These are phyloP conservation scores for Hyles lineata DNA, from an alignment of 2,888 invertebrate species.

Conservation along the genomic window DNA sequence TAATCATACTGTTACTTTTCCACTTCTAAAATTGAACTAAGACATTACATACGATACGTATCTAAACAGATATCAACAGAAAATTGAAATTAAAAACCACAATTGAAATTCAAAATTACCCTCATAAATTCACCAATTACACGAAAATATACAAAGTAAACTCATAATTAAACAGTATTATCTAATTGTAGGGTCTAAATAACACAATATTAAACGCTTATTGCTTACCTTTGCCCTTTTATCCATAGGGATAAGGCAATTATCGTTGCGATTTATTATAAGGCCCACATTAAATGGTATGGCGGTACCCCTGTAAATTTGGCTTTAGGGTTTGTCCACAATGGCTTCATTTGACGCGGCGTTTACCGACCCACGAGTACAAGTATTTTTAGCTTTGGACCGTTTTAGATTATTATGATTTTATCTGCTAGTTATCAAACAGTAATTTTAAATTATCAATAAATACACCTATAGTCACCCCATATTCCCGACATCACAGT, in stretches of 20 bases:
- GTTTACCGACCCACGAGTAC: neutral
- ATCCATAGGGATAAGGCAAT: slow-evolving; percentile 27
- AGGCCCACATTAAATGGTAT: slow-evolving; percentile 26
- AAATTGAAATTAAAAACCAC: neutral
- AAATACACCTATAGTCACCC: too few relatives aligned
- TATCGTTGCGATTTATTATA: slow-evolving; percentile 29
- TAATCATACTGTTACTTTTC: too few relatives aligned
- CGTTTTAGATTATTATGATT: neutral
- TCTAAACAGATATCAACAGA: neutral
- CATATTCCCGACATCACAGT: too few relatives aligned
- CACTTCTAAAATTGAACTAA: too few relatives aligned
- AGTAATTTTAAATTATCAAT: too few relatives aligned
- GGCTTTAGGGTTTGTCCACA: slow-evolving; percentile 17
- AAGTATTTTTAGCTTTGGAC: neutral
- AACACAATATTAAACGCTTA: slow-evolving; percentile 25
- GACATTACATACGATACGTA: too few relatives aligned
- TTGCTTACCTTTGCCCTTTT: slow-evolving; percentile 20
- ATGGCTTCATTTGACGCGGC: neutral
- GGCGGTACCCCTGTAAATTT: slow-evolving; percentile 25
- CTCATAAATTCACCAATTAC: neutral
- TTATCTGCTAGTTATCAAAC: too few relatives aligned
- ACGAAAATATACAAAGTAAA: neutral
- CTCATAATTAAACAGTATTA: slow-evolving; percentile 21
- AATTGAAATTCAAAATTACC: neutral
- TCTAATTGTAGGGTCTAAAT: slow-evolving; percentile 23